Percentiles rank a stretch among this genome's conserved stretches.
These are phyloP conservation scores for Sigmodon hispidus DNA, from an alignment of 2,113 vertebrate genomes.

Conservation along the genomic window DNA sequence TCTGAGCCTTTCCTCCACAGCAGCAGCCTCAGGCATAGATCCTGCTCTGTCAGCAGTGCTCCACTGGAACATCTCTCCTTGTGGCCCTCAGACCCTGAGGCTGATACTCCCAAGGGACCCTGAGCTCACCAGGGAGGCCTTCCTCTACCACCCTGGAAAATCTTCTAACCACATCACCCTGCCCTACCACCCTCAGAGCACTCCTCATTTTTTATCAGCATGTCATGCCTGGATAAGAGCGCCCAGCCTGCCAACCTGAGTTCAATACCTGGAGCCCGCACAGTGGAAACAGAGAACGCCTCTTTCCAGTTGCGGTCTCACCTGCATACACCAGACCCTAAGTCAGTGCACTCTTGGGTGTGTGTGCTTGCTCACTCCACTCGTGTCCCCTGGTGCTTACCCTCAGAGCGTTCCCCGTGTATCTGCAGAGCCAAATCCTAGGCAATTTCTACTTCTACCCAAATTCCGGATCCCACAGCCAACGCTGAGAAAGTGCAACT, in stretches of 20 bases:
- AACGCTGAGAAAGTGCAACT: background rate
- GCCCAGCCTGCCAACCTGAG: background rate
- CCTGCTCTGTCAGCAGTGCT: background rate
- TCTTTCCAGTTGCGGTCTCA: background rate
- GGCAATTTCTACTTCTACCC: background rate
- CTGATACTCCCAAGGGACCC: background rate
- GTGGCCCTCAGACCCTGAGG: background rate
- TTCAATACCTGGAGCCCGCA: background rate
- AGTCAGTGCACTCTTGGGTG: accelerated
- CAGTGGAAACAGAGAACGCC: background rate
- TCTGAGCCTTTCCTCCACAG: slow-evolving; percentile 14
- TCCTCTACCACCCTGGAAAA: background rate
- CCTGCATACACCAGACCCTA: accelerated
- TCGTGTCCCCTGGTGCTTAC: background rate
- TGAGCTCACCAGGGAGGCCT: background rate
- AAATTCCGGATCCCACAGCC: background rate
- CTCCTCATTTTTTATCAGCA: background rate
- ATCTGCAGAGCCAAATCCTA: background rate
- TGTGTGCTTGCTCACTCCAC: background rate
- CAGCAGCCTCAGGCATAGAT: background rate
- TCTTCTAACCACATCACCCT: background rate
- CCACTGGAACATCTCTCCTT: background rate
- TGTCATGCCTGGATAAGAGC: background rate
- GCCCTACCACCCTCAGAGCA: background rate
- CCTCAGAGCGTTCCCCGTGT: background rate